phyloP scores from a whole-genome alignment of 2,888 invertebrate genomes.

The Drosophila mercatorum region DNA sequence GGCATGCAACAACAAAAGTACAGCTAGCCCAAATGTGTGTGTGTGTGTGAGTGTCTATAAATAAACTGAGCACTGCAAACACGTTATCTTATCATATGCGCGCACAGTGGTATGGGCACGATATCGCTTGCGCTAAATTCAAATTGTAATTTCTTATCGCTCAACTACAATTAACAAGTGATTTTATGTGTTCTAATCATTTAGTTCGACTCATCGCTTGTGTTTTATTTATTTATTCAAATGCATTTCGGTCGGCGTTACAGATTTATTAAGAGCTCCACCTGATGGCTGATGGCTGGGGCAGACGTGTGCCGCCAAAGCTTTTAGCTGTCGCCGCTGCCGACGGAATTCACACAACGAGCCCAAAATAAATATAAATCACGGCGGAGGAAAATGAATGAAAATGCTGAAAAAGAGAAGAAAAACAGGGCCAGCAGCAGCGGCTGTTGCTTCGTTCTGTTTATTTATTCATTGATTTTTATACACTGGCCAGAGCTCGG shows the following conservation, averaged over 20 bases:
- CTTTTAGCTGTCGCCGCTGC: constrained; percentile 71
- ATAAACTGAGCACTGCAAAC: neutral
- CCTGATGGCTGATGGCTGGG: constrained; percentile 14
- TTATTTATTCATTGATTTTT: constrained; percentile 76
- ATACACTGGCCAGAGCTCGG: constrained; percentile 57
- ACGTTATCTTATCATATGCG: constrained; percentile 18
- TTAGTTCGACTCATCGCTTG: neutral
- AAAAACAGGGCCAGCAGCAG: constrained; percentile 24
- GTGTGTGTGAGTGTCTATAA: neutral
- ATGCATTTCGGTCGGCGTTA: constrained; percentile 27
- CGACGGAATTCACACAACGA: constrained; percentile 66
- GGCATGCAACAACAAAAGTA: constrained; percentile 13
- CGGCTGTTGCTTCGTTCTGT: constrained; percentile 39
- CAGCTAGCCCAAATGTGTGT: neutral
- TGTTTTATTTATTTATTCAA: neutral
- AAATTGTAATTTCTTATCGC: constrained; percentile 5
- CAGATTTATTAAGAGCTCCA: constrained; percentile 6
- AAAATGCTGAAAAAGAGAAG: constrained; percentile 30
- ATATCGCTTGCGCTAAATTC: constrained; percentile 8
- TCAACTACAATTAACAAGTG: neutral
- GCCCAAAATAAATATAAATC: constrained; percentile 71
- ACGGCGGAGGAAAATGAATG: constrained; percentile 35
- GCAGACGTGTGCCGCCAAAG: constrained; percentile 71
- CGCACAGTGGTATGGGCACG: neutral
- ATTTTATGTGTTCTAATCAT: neutral